Base-by-base conservation (phyloP, 2,888 invertebrate genomes). In the Microctonus hyperodae region DNA sequence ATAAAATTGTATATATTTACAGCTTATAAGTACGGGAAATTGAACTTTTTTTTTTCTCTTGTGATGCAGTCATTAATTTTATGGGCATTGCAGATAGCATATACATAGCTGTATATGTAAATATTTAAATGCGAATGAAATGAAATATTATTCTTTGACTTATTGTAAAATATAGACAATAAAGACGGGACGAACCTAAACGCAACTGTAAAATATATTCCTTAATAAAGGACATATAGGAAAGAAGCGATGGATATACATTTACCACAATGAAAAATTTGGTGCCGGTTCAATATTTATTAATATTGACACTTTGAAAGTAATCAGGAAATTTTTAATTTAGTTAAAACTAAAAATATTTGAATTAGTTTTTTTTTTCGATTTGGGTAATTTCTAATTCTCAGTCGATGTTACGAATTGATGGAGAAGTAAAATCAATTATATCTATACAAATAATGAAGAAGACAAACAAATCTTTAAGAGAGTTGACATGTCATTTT, bases 131-230 rank as follows among this genome's bases (percentile, higher is more conserved):
- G 22, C 3, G 7, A 11, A 37, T 44, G 44, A 40, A 60, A 44
- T 9, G 11, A 51, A 35, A 61, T 20, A 61, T 44, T 33, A 48
- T 64, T 59, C 58, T 22, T 44, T 44, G 37, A 57, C 22, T 44
- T 1, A 16, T 44, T 44, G 1, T 44, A 44, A 6, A 44, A 61
- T 67, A 68, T 64, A 69, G 65, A 57, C 70, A 76, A 76, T 73
- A 72, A 76, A 72, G 20, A 68, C 73, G 72, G 78, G 75, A 78
- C 76, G 73, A 73, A 77, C 78, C 78, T 77, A 75, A 79, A 77
- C 76, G 76, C 68, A 37, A n/a, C n/a, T 40, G 37, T 51, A 33
- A 56, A 44, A 60, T 40, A 35, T 65, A 62, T 37, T 28, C 28
- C 28, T 28, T 28, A 7, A 28, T 28, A 7, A 28, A 28, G 3